Conservation (phyloP, 2,797 vertebrate genomes). For the Pipistrellus pygmaeus region DNA sequence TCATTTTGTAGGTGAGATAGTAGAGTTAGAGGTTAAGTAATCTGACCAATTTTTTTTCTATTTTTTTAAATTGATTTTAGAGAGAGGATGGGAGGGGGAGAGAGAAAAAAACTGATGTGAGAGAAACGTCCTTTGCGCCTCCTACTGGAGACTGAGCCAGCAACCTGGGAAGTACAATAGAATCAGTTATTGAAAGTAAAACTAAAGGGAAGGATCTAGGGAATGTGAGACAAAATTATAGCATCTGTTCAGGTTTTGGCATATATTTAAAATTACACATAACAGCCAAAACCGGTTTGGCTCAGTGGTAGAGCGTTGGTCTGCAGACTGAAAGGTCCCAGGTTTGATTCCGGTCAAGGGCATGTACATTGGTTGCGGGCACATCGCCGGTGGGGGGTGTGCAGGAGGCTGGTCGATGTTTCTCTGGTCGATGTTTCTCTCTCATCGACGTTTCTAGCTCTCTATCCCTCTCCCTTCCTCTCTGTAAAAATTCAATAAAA, state of each 20-base stretch:
- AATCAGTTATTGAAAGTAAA: constrained; percentile 15
- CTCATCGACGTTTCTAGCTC: too few relatives aligned
- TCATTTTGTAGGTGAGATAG: constrained; percentile 49
- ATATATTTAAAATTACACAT: constrained; percentile 20
- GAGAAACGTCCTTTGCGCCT: not conserved
- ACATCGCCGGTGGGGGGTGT: too few relatives aligned
- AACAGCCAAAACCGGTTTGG: too few relatives aligned
- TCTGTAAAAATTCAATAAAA: too few relatives aligned
- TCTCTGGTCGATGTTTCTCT: too few relatives aligned
- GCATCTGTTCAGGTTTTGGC: not conserved
- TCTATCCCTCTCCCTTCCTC: too few relatives aligned
- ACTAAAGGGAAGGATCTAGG: not conserved
- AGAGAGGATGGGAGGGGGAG: not conserved
- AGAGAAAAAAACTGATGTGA: not conserved
- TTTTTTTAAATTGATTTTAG: not conserved
- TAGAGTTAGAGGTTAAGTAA: constrained; percentile 18
- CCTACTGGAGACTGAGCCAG: too few relatives aligned
- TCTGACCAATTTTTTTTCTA: not conserved
- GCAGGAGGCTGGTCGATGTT: too few relatives aligned
- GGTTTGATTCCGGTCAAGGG: too few relatives aligned
- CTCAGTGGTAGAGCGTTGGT: too few relatives aligned
- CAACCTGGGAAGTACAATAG: not conserved
- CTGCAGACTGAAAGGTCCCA: too few relatives aligned
- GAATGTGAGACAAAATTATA: not conserved
- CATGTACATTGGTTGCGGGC: too few relatives aligned